Evolutionary conservation across 1,140 invertebrate species (phyloP), one percentile per base, ranked within the genome.

Genomic region (Temnothorax nylanderi): DNA sequence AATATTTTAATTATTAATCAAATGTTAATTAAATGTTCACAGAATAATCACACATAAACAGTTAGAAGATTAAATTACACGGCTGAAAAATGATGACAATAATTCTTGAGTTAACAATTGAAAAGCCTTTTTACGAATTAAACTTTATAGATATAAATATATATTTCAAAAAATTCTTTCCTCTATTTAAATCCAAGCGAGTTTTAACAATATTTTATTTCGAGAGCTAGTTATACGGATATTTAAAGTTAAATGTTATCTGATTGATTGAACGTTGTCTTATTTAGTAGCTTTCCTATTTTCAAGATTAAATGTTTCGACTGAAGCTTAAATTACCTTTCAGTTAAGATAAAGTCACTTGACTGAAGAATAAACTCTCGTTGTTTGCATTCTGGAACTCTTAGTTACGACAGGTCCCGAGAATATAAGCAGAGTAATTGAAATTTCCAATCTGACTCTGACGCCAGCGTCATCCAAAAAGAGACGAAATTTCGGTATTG

Each of bases 361-460:
- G 6, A 58, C 5, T 58, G 16, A 44, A 56, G 64, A 69, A 69
- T 81, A 56, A 80, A 56, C n/a, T 69, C 77, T 18, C 47, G 47
- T 80, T 41, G 7, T 69, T 69, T 69, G 77, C 62, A 54, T 69
- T 56, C 34, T 41, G 21, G 8, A 69, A 41, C n/a, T 56, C n/a
- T 80, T 51, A 51, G 16, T 69, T 54, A 80, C 47, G n/a, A 65
- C 18, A 21, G 34, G 13, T 69, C 3, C n/a, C 47, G 47, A 18
- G n/a, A 69, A 32, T 64, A 32, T 21, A 54, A 69, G n/a, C 47
- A 16, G 2, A 41, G 34, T 37, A 80, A 69, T 78, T 65, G 76
- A 32, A 78, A 78, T 80, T 80, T 80, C 34, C 32, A 69, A 80
- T 80, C 62, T 67, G 44, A 21, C 47, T 54, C n/a, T 80, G 26